A percentile compares a stretch with the other conserved stretches of the same genome.
phyloP scores from a whole-genome alignment of 2,888 invertebrate genomes.

The Chrysolina oricalcia region DNA sequence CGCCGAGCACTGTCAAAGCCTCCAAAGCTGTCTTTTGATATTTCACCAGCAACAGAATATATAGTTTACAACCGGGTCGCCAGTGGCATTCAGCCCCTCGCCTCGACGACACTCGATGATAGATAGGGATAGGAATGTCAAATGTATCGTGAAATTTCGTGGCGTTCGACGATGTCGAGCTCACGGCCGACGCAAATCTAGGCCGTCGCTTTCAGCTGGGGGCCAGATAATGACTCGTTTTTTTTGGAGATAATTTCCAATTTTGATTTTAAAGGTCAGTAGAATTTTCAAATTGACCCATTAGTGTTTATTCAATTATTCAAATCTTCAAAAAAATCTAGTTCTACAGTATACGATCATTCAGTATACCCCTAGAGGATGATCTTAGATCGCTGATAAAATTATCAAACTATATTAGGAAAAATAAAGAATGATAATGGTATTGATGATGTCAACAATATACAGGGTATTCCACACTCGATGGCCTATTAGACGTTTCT shows the following conservation, averaged over 20 bases:
- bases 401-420: too few species aligned
- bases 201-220: neutral
- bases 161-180: neutral
- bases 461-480: too few species aligned
- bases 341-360: too few species aligned
- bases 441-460: too few species aligned
- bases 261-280: neutral
- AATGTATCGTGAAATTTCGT: conserved; percentile 62
- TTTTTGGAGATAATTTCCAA: neutral
- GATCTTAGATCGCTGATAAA: too few species aligned
- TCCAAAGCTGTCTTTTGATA: conserved; percentile 69
- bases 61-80: conserved; percentile 59
- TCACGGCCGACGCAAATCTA: neutral
- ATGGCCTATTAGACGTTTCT: too few species aligned
- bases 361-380: too few species aligned
- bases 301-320: too few species aligned
- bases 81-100: conserved; percentile 38
- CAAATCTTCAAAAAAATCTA: too few species aligned
- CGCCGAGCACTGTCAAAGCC: conserved; percentile 68
- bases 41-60: conserved; percentile 65
- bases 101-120: conserved; percentile 50
- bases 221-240: neutral
- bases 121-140: conserved; percentile 60
- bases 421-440: too few species aligned
- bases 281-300: neutral